Evolutionary conservation across 2,888 invertebrate genomes (phyloP).

Genomic region (Stegana nigrithorax): DNA sequence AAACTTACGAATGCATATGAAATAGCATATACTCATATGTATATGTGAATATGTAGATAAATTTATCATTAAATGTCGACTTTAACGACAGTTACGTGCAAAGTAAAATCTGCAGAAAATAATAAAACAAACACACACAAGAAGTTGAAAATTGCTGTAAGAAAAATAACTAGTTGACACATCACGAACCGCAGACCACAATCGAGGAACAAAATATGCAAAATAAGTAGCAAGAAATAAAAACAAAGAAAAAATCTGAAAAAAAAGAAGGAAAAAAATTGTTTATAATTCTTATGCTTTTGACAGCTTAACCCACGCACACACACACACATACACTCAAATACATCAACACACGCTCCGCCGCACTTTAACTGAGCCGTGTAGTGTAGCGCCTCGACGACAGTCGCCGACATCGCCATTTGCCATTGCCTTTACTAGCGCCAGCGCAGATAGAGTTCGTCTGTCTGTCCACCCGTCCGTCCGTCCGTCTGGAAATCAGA

Average conservation of each 20-base stretch:
- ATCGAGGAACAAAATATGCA: background rate
- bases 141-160: too few species aligned
- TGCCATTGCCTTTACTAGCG: background rate
- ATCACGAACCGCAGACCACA: slow-evolving; percentile 17
- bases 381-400: background rate
- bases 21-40: too few species aligned
- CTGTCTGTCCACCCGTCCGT: slow-evolving; percentile 3
- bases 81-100: slow-evolving; percentile 13
- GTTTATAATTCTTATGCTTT: slow-evolving; percentile 53
- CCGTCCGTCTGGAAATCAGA: slow-evolving; percentile 15
- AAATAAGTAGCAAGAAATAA: slow-evolving; percentile 5
- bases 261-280: slow-evolving; percentile 25
- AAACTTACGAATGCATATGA: background rate
- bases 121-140: background rate
- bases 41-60: background rate
- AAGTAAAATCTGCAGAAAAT: background rate
- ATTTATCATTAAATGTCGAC: slow-evolving; percentile 4
- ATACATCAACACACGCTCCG: background rate
- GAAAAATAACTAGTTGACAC: slow-evolving; percentile 8
- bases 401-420: background rate
- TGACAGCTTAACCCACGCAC: slow-evolving; percentile 58
- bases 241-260: slow-evolving; percentile 11
- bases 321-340: too few species aligned
- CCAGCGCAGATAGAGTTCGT: background rate
- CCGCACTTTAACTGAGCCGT: too few species aligned